phyloP scores from a whole-genome alignment of 2,797 vertebrate species.

The Euphonia xanthogaster region DNA sequence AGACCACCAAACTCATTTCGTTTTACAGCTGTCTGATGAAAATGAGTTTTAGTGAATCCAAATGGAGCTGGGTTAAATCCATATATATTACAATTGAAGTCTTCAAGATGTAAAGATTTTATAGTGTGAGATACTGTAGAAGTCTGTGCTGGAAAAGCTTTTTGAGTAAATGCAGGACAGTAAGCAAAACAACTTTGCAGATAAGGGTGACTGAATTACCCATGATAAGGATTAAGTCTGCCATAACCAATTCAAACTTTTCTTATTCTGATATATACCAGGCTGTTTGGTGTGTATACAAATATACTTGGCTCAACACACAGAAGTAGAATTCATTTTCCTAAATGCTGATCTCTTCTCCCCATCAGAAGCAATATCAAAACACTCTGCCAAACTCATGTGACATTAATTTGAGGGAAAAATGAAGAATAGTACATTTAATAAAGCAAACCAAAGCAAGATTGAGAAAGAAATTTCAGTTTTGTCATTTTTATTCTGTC shows the following conservation, averaged over 20 bases:
- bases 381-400: not conserved
- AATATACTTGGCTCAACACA: not conserved
- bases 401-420: not conserved
- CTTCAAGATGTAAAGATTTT: conserved; percentile 70
- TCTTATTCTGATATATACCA: conserved; percentile 65
- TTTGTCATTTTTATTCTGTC: not conserved
- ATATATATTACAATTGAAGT: conserved; percentile 68
- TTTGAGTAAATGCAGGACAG: conserved; percentile 66
- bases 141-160: conserved; percentile 28
- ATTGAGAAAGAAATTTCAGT: not conserved
- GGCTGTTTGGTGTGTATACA: conserved; percentile 20
- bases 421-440: not conserved
- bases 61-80: conserved; percentile 68
- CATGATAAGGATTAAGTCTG: conserved; percentile 70
- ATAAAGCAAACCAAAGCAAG: not conserved
- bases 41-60: conserved; percentile 70
- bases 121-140: conserved; percentile 19
- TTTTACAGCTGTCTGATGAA: conserved; percentile 75
- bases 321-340: conserved; percentile 16
- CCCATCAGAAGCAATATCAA: not conserved
- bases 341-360: not conserved
- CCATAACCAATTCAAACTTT: conserved; percentile 69
- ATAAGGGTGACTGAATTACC: conserved; percentile 50
- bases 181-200: conserved; percentile 48
- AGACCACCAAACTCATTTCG: conserved; percentile 62